Base-by-base conservation (phyloP, 2,113 vertebrate genomes). In the Mungos mungo region DNA sequence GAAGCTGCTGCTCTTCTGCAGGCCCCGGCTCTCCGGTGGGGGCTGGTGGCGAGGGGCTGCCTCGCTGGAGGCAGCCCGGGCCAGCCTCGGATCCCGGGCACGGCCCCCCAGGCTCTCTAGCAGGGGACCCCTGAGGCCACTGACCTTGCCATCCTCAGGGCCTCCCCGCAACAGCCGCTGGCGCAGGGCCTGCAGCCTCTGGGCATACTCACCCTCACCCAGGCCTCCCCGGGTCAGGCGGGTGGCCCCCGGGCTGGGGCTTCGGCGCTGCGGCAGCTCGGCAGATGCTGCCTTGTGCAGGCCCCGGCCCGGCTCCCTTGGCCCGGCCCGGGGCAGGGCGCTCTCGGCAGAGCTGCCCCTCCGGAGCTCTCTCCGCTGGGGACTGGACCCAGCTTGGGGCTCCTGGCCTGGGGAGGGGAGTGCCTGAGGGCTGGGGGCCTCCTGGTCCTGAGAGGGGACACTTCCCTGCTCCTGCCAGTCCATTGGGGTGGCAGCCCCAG, bases 1-100 rank as follows among this genome's bases (percentile, higher is more conserved):
- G 96, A 99, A 99, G 84, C 99, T 99, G 82, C 99, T 99, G 98
- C 99, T 99, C 98, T 99, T 99, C 74, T 99, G 99, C 93, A 99
- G 98, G 45, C 98, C 98, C 63, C 98, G 99, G 0, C 98, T 98
- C 98, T 99, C 99, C 0, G 98, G 89, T 1, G 98, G 96, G 5
- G 98, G 87, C 29, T 99, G 98, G 97, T 98, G 98, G 1, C 57
- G 99, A 4, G 95, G 99, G 94, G 97, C 97, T 7, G 99, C 98
- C 96, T 99, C 99, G 0, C 99, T 99, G 77, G 99, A 99, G 45
- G 99, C 99, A 0, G 99, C 99, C 93, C 99, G 99, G 19, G 98
- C 99, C 90, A 99, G 98, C 14, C 99, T 98, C 25, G 98, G 98
- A 0, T 98, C 98, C 90, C 99, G 99, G 94, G 99, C 99, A 54